Percentiles rank a stretch among this genome's conserved stretches.
phyloP scores from a whole-genome alignment of 1,140 invertebrate species.

The Luehdorfia chinensis region DNA sequence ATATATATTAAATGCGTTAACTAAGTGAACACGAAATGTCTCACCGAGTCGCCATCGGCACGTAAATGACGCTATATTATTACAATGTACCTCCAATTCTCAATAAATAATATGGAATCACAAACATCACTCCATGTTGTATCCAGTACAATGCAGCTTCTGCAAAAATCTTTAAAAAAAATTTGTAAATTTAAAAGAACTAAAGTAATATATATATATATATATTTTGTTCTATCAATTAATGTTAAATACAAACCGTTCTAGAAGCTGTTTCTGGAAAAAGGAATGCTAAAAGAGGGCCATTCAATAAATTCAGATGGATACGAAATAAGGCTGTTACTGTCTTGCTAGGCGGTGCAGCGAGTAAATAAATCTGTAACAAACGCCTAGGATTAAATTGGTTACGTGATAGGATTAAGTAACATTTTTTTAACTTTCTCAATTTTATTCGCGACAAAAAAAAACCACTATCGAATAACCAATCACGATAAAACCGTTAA shows the following conservation, averaged over 20 bases:
- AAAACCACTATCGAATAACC: too few species aligned
- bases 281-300: constrained; percentile 91
- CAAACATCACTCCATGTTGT: constrained; percentile 94
- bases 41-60: too few species aligned
- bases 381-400: constrained; percentile 6
- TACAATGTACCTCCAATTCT: constrained; percentile 86
- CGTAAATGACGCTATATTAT: too few species aligned
- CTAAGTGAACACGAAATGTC: too few species aligned
- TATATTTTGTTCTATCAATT: background rate
- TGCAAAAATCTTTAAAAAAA: constrained; percentile 86
- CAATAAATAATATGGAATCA: constrained; percentile 94
- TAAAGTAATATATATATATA: constrained; percentile 1
- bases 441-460: too few species aligned
- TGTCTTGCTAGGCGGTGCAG: constrained; percentile 87
- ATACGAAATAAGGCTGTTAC: constrained; percentile 91
- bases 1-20: too few species aligned
- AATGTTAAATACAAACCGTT: constrained; percentile 80
- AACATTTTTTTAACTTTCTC: too few species aligned
- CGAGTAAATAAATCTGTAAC: constrained; percentile 91
- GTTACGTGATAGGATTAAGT: too few species aligned
- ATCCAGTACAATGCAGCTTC: constrained; percentile 95
- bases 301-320: constrained; percentile 94
- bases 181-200: background rate
- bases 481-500: too few species aligned
- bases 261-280: constrained; percentile 96